A percentile compares a stretch with the other conserved stretches of the same genome.
Evolutionary conservation across 1,140 invertebrate species (phyloP).

Genomic region (Eubasilissa regina): DNA sequence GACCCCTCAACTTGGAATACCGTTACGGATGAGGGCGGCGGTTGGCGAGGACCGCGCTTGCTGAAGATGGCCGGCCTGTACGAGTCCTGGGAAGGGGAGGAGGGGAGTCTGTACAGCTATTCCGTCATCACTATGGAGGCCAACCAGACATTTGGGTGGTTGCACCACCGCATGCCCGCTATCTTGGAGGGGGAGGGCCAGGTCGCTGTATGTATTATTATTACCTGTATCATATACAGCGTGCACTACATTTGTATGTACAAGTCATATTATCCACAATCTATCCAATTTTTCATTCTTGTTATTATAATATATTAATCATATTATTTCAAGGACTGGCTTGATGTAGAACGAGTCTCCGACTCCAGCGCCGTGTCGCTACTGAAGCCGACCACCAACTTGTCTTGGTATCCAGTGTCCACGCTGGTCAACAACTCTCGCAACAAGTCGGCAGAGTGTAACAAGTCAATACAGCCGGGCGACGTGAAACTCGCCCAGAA

Average conservation of each 20-base stretch:
- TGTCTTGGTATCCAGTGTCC: slow-evolving; percentile 82
- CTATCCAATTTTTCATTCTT: too few species aligned
- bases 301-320: too few species aligned
- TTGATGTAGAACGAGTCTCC: slow-evolving; percentile 76
- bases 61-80: slow-evolving; percentile 86
- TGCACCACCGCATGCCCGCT: slow-evolving; percentile 88
- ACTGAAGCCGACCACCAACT: slow-evolving; percentile 70
- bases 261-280: too few species aligned
- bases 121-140: slow-evolving; percentile 86
- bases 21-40: slow-evolving; percentile 70
- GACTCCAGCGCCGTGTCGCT: slow-evolving; percentile 72
- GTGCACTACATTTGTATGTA: too few species aligned
- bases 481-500: neutral
- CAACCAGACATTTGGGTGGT: slow-evolving; percentile 78
- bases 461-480: slow-evolving; percentile 69
- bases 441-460: slow-evolving; percentile 80
- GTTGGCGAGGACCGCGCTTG: slow-evolving; percentile 77
- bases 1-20: slow-evolving; percentile 72
- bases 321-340: slow-evolving; percentile 74
- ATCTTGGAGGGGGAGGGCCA: slow-evolving; percentile 81
- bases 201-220: slow-evolving; percentile 75
- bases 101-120: slow-evolving; percentile 79
- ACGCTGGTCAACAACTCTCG: slow-evolving; percentile 81
- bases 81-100: slow-evolving; percentile 77
- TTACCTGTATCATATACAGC: slow-evolving; percentile 10